phyloP scores from a whole-genome alignment of 2,113 vertebrate species.

The Burhinus oedicnemus region DNA sequence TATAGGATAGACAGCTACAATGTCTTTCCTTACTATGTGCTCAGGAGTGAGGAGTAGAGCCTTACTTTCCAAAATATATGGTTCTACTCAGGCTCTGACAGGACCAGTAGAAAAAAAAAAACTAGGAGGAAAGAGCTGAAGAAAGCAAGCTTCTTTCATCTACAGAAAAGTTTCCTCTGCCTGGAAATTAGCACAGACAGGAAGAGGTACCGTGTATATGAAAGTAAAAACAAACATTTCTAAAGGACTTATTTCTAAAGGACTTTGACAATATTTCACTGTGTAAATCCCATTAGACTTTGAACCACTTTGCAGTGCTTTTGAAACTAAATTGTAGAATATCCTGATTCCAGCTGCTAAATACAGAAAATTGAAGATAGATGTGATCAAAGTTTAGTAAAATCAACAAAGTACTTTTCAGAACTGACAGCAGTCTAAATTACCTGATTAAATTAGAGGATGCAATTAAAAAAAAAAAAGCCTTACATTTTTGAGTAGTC shows the following conservation, averaged over 20 bases:
- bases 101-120: background rate
- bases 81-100: background rate
- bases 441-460: background rate
- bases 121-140: background rate
- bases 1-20: background rate
- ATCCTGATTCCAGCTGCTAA: background rate
- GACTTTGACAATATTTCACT: background rate
- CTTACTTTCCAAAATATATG: background rate
- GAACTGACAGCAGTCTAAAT: background rate
- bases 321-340: background rate
- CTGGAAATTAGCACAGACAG: background rate
- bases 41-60: background rate
- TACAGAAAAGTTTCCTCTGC: background rate
- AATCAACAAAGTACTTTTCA: background rate
- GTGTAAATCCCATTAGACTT: background rate
- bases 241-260: background rate
- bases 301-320: background rate
- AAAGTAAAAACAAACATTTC: background rate
- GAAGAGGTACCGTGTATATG: background rate
- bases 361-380: constrained; percentile 2
- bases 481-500: background rate
- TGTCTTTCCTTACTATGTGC: background rate
- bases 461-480: background rate
- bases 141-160: background rate
- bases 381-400: constrained; percentile 25